Evolutionary conservation across 2,113 vertebrate species (phyloP), one percentile per base, ranked within the genome.

Genomic region (Takifugu bimaculatus): DNA sequence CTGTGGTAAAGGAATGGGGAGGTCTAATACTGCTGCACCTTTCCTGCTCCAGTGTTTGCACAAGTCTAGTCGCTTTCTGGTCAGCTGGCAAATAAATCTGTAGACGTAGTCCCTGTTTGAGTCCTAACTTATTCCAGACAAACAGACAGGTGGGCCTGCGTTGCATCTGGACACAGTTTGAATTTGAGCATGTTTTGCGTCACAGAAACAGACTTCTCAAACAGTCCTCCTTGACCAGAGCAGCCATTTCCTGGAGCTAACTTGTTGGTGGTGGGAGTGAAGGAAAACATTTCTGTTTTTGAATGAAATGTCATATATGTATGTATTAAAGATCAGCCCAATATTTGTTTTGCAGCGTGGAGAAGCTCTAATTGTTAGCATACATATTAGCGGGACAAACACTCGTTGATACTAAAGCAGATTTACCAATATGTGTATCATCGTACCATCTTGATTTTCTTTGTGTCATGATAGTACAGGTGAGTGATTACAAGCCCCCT

Each of bases 141-240:
- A 80, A 88, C 87, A 87, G 81, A 88, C 87, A 90, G 86, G 84
- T 89, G 88, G 81, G 87, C 65, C 65, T 70, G 79, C 68, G 60
- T 67, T 67, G 57, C 71, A 80, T 84, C 83, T 86, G 82, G 88
- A 69, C 59, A 71, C 66, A 50, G 56, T 70, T 45, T 39, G 72
- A 62, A 76, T 78, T 50, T n/a, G n/a, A 50, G 6, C 65, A 47
- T 55, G 29, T 65, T 75, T 72, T 56, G 28, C 66, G 26, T 55
- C 44, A 69, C 60, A 69, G 72, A 73, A 72, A 75, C 44, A 51
- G 57, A n/a, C 71, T 59, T 28, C 54, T 60, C 48, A 53, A 28
- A 73, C 50, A 26, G 42, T 64, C 51, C 58, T 26, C 57, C 39
- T 60, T 48, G 25, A 52, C 54, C 47, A 66, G 75, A 60, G 42